Conservation (phyloP, 1,140 invertebrate genomes). For the Hetaerina americana region DNA sequence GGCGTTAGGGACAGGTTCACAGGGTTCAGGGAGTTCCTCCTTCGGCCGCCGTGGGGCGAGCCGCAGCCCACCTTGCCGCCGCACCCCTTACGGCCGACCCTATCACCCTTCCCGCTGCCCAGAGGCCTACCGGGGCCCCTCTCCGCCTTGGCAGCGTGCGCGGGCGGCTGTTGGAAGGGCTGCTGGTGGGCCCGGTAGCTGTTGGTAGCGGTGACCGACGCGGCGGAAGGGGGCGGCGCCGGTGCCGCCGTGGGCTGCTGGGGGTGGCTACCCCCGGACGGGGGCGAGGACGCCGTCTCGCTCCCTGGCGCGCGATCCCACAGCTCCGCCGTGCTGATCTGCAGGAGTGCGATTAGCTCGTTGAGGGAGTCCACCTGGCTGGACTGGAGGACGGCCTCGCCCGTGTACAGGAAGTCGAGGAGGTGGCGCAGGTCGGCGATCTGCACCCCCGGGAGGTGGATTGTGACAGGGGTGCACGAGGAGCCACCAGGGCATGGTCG, state of each 20-base stretch:
- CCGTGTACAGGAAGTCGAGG: constrained; percentile 69
- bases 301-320: neutral
- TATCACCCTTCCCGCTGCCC: neutral
- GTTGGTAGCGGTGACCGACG: neutral
- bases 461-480: constrained; percentile 48
- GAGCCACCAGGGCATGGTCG: constrained; percentile 27
- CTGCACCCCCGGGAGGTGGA: constrained; percentile 67
- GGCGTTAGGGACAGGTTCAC: constrained; percentile 55
- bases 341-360: constrained; percentile 63
- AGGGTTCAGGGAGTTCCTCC: constrained; percentile 41
- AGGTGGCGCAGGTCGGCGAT: constrained; percentile 60
- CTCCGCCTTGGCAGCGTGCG: neutral
- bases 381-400: constrained; percentile 61
- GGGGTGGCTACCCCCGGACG: too few species aligned
- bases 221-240: neutral
- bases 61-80: neutral
- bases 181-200: neutral
- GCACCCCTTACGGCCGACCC: neutral
- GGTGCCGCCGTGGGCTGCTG: neutral
- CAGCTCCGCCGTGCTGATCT: constrained; percentile 62
- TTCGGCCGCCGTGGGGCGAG: constrained; percentile 12
- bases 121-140: neutral
- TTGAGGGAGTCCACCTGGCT: constrained; percentile 64
- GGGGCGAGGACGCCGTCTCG: neutral
- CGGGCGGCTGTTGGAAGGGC: neutral